Base-by-base conservation (phyloP, 1,140 invertebrate genomes). In the Hycleus cichorii region DNA sequence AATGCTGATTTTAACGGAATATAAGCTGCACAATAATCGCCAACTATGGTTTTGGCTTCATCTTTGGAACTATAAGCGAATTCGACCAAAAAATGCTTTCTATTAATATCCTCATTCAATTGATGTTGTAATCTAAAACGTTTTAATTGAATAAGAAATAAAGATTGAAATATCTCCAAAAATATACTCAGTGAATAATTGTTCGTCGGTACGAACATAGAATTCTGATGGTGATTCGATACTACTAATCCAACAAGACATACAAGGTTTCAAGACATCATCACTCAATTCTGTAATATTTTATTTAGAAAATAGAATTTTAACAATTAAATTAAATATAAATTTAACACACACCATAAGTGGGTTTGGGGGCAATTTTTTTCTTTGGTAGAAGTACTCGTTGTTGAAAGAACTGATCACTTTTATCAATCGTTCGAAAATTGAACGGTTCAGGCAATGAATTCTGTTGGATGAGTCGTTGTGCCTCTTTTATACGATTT, bases 211-310 rank as follows among this genome's bases (percentile, higher is more conserved):
- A 43, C 42, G 50, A 9, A 59, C 10, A 44, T 59, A 59, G 38
- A 59, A 59, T 38, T 59, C 58, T 3, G 25, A 25, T 5, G 50
- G 58, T 9, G 58, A 59, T 11, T 26, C 46, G 7, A 59, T 40
- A 49, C 44, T 25, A 18, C 46, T 54, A 38, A 59, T 7, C 32
- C 32, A 32, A 32, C 32, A 32, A 32, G 32, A 32, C 32, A 32
- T 32, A 32, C 32, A 32, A 4, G 32, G 4, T 32, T 7, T 32
- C 7, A 32, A 32, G 7, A 7, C 7, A 32, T 32, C 32, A 32
- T 32, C 32, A 7, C 7, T 7, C 7, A 32, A 32, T 32, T 32
- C 32, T 32, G 32, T 7, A 32, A 32, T 32, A 32, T 32, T 32
- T 32, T 7, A 5, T 32, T 32, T 32, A 32, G 32, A 32, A 5